phyloP scores from a whole-genome alignment of 2,888 invertebrate genomes.

The Amiota mariae region DNA sequence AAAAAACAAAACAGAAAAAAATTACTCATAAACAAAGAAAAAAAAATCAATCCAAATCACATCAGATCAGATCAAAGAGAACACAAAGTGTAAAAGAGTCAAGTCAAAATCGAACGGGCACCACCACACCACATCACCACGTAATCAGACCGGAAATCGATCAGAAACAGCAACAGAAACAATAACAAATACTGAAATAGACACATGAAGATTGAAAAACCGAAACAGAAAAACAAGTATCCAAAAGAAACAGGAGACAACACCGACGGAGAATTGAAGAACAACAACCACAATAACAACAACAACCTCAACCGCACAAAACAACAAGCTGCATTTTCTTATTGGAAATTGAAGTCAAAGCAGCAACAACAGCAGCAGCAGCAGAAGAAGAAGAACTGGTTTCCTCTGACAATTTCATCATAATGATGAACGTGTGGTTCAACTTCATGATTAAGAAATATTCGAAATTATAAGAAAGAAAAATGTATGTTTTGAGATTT shows the following conservation, averaged over 20 bases:
- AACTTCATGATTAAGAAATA: too few relatives aligned
- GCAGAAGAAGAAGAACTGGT: slow-evolving; percentile 5
- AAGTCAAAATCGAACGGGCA: background rate
- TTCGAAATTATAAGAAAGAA: too few relatives aligned
- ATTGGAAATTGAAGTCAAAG: slow-evolving; percentile 3
- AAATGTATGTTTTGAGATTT: background rate
- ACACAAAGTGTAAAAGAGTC: background rate
- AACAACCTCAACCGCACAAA: slow-evolving; percentile 36
- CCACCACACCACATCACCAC: slow-evolving; percentile 31
- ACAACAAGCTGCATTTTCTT: slow-evolving; percentile 30
- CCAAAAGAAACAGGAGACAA: slow-evolving; percentile 34
- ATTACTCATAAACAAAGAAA: background rate
- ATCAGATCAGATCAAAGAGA: background rate
- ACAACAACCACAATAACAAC: background rate
- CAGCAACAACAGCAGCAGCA: background rate
- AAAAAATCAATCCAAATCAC: background rate
- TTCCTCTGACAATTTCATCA: background rate
- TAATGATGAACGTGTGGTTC: background rate
- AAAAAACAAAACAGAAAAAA: too few relatives aligned
- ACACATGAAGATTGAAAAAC: slow-evolving; percentile 12
- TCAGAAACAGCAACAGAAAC: slow-evolving; percentile 48
- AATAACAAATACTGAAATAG: slow-evolving; percentile 38
- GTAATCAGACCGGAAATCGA: slow-evolving; percentile 70
- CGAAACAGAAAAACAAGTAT: slow-evolving; percentile 32
- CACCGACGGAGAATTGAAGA: slow-evolving; percentile 22